These are phyloP conservation scores for Oligia fasciuncula DNA, from an alignment of 2,888 invertebrate species.

Conservation along the genomic window DNA sequence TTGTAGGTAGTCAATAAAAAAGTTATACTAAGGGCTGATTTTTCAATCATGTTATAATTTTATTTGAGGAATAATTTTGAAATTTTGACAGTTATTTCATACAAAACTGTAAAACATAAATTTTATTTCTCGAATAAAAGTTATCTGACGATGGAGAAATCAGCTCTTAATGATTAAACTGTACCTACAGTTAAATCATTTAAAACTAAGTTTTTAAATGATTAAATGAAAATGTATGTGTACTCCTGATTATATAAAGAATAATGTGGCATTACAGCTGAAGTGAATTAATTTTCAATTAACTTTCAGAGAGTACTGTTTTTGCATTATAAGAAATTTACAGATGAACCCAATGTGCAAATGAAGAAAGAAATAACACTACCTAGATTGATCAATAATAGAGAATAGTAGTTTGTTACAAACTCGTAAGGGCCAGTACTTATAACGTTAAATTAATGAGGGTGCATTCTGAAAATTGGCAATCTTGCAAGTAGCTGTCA, in stretches of 20 bases:
- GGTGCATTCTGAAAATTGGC: not conserved
- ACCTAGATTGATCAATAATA: conserved; percentile 3
- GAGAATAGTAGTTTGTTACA: not conserved
- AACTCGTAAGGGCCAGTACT: not conserved
- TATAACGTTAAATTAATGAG: not conserved
- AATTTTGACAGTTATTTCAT: no score
- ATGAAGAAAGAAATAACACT: not conserved
- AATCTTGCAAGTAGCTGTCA: not conserved
- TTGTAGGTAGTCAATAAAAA: not conserved
- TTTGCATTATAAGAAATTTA: not conserved
- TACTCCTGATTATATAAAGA: not conserved
- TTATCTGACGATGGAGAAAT: no score
- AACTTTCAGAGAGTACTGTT: not conserved
- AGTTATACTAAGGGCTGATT: not conserved
- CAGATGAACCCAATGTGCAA: not conserved
- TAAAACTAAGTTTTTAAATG: not conserved
- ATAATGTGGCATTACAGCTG: not conserved
- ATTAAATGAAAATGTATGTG: no score
- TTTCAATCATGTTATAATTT: no score
- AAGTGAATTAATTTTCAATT: not conserved
- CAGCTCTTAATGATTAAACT: no score
- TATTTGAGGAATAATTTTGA: no score
- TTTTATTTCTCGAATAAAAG: no score
- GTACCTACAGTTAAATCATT: not conserved
- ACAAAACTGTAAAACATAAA: no score